Base-by-base conservation (phyloP, 2,888 invertebrate genomes). In the Ochlodes sylvanus region DNA sequence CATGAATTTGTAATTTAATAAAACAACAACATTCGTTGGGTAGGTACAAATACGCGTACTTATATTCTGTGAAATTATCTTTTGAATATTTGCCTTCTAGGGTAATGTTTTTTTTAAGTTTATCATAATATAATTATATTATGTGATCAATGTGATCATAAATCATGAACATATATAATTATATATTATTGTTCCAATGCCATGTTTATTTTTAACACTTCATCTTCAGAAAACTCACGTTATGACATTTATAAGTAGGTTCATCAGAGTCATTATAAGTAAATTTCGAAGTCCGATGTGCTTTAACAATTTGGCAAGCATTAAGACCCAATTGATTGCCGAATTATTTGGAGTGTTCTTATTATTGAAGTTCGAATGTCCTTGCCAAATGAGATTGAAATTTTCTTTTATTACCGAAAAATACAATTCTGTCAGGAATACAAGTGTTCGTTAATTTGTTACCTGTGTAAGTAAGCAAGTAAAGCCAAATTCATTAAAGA, bases 311-410 rank as follows among this genome's bases (percentile, higher is more conserved):
- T 66, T 66, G 65, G 65, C 65, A 66, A 66, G 65, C 65, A 66
- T 66, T 66, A 60, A 58, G 58, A 52, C 52, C 19, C 41, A 58
- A 66, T 66, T 60, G 58, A 66, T 60, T 66, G 58, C 50, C 52
- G 65, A 66, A 66, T 66, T 66, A 66, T 66, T 66, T 66, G 27
- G 27, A 66, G 65, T 66, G 58, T 50, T 50, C 50, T 66, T 66
- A 66, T 58, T 66, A 58, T 58, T 60, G 65, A 60, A 66, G 58
- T 52, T 66, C 32, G 52, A 41, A 15, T 52, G 27, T 41, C 52
- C 65, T 58, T 65, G 65, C 65, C 65, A 65, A 65, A 65, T 58
- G 65, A 58, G 58, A 47, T 58, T 65, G 21, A 50, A 65, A 41
- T 65, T n/a, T 58, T 65, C 50, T n/a, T 21, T 65, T 65, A 19